phyloP scores from a whole-genome alignment of 2,113 vertebrate species.

The Erpornis zantholeuca region DNA sequence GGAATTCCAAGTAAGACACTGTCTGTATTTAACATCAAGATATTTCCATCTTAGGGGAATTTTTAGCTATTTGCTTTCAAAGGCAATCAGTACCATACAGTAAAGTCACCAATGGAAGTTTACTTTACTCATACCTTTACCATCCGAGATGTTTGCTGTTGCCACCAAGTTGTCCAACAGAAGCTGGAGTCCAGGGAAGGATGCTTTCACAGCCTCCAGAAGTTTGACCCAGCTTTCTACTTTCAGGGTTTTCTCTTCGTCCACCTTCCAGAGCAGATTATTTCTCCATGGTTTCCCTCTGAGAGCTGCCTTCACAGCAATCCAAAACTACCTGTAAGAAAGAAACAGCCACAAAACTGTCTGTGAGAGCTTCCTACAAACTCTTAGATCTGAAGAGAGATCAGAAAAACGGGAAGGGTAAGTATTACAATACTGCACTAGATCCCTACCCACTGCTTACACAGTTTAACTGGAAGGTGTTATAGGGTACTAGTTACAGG shows the following conservation, averaged over 20 bases:
- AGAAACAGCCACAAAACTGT: neutral
- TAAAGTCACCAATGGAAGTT: neutral
- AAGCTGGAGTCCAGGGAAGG: slow-evolving; percentile 61
- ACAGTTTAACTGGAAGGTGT: neutral
- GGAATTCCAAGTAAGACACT: neutral
- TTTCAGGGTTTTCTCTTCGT: slow-evolving; percentile 70
- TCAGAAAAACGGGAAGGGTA: neutral
- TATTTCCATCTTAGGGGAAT: neutral
- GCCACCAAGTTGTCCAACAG: slow-evolving; percentile 65
- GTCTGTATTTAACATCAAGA: neutral
- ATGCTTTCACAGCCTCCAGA: slow-evolving; percentile 64
- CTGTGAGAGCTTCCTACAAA: neutral
- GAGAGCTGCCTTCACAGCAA: slow-evolving; percentile 74
- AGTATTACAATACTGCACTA: neutral
- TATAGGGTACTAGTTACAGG: neutral
- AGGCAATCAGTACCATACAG: neutral
- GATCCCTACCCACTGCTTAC: neutral
- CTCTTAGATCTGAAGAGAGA: neutral
- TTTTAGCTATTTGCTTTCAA: neutral
- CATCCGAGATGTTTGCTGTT: neutral
- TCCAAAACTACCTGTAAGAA: slow-evolving; percentile 74
- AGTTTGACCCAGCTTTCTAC: slow-evolving; percentile 73
- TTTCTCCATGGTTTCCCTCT: slow-evolving; percentile 60
- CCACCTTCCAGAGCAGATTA: slow-evolving; percentile 69
- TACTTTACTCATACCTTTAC: slow-evolving; percentile 34